Percentiles rank a stretch among this genome's conserved stretches.
Evolutionary conservation across 2,797 vertebrate genomes (phyloP).

Genomic region (Xerus rutilus): DNA sequence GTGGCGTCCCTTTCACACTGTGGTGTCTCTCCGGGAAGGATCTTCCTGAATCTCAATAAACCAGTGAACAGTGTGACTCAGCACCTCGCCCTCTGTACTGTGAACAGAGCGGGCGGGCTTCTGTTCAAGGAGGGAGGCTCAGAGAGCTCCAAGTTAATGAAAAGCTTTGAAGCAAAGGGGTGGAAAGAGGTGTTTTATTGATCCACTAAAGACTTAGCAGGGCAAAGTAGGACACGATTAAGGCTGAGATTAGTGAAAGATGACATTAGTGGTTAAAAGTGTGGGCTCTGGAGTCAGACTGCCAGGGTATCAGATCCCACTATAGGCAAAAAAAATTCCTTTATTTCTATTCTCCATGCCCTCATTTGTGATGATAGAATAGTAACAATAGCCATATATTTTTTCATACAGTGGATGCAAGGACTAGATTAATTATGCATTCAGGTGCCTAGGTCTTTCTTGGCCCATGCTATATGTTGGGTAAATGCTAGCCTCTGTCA

Average conservation of each 20-base stretch:
- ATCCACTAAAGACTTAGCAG: neutral
- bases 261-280: neutral
- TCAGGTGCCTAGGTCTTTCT: neutral
- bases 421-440: neutral
- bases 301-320: neutral
- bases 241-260: neutral
- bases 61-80: slow-evolving; percentile 66
- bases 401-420: neutral
- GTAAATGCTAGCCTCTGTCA: neutral
- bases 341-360: neutral
- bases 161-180: neutral
- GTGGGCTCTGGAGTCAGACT: neutral
- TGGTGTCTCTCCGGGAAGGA: slow-evolving; percentile 59
- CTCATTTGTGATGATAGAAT: neutral
- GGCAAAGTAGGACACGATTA: neutral
- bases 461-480: neutral
- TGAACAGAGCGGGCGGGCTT: neutral
- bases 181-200: neutral
- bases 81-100: slow-evolving; percentile 5
- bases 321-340: neutral
- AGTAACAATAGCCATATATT: neutral
- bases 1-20: slow-evolving; percentile 24
- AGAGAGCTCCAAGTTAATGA: neutral
- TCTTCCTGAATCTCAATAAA: slow-evolving; percentile 78
- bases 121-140: neutral